These are phyloP conservation scores for Drosophila tristis DNA, from an alignment of 1,140 invertebrate species.

Conservation along the genomic window DNA sequence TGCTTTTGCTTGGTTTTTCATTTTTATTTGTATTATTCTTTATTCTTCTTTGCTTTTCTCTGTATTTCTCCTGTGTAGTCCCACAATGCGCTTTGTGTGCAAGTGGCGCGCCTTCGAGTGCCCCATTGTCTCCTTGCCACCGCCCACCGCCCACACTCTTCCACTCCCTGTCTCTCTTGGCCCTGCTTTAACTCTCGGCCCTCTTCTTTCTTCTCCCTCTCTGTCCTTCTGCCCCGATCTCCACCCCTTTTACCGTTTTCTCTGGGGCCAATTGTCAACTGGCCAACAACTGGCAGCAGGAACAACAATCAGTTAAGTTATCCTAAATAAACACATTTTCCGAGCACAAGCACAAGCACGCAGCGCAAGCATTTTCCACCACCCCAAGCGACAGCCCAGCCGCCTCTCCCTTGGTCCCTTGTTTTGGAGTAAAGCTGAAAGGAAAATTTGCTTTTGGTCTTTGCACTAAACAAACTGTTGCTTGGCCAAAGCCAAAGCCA, in stretches of 20 bases:
- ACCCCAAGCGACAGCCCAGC: background rate
- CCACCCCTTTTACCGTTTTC: slow-evolving; percentile 6
- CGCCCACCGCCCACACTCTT: background rate
- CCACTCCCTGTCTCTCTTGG: no score
- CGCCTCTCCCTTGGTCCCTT: no score
- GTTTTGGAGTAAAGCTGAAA: slow-evolving; percentile 23
- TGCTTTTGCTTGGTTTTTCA: no score
- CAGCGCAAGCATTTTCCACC: slow-evolving; percentile 59
- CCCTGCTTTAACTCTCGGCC: background rate
- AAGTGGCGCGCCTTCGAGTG: slow-evolving; percentile 55
- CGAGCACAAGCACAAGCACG: slow-evolving; percentile 43
- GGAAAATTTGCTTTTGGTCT: slow-evolving; percentile 64
- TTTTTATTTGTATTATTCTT: no score
- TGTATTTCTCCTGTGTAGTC: slow-evolving; percentile 10
- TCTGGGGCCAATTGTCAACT: slow-evolving; percentile 68
- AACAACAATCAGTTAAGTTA: slow-evolving; percentile 69
- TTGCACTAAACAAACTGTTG: slow-evolving; percentile 70
- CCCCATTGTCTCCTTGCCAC: slow-evolving; percentile 19
- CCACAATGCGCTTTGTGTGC: slow-evolving; percentile 63
- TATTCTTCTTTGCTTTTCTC: slow-evolving; percentile 5
- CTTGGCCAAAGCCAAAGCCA: slow-evolving; percentile 32
- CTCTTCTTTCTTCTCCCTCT: background rate
- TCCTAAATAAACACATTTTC: slow-evolving; percentile 82
- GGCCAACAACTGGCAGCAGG: slow-evolving; percentile 40
- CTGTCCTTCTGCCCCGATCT: background rate